Evolutionary conservation across 2,797 vertebrate species (phyloP), one percentile per base, ranked within the genome.

Genomic region (Anolis apletophallus): DNA sequence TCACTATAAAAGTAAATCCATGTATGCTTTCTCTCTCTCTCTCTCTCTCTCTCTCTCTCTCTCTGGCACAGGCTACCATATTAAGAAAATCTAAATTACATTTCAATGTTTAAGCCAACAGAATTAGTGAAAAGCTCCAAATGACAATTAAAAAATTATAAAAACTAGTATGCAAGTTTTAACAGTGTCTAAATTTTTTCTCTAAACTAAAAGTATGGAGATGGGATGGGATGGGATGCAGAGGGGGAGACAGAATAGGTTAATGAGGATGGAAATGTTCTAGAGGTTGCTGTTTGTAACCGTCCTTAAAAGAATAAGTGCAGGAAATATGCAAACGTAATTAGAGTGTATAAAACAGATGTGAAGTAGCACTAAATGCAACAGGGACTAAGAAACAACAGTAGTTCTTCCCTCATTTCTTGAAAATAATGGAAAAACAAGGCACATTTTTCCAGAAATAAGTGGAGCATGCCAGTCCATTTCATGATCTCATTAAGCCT

Each of bases 321-420:
- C 26, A 32, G 19, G 80, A 81, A 69, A 34, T 81, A 69, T 69
- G 64, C 19, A 26, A 50, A n/a, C 68, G 26, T 69, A 81, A 81
- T 82, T 71, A 82, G 67, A 71, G 50, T 13, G 73, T 46, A 50
- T 12, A 8, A 75, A 75, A 75, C 26, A 55, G 52, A 69, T 54
- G 50, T 67, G 40, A 82, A 52, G 67, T 72, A 82, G 32, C 67
- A 54, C 54, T 50, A 71, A 71, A 82, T 82, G 67, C 21, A 11
- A 57, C 67, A 71, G 32, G 50, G 50, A 46, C 23, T 29, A 52
- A 75, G 46, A 75, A 75, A 75, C 46, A 52, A 16, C 26, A n/a
- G 13, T 6, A 4, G 46, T 16, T 52, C 73, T 52, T 75, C 26
- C 23, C 26, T 5, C 73, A 14, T 26, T 75, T 46, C 52, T 46